These are phyloP conservation scores for Pseudachorutes palmiensis DNA, from an alignment of 1,140 invertebrate genomes.

Conservation along the genomic window DNA sequence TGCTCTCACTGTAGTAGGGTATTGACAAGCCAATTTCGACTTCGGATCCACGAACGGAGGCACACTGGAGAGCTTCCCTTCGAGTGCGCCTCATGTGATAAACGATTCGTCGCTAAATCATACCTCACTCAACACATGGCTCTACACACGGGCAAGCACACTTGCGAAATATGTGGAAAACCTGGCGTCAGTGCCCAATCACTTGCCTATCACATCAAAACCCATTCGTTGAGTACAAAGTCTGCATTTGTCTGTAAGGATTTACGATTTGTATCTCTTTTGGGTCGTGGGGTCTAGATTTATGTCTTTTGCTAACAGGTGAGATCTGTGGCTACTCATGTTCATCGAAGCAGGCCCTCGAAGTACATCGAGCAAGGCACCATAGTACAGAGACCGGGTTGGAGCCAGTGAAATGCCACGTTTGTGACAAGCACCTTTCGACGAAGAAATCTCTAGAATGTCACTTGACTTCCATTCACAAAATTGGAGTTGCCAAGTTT, in stretches of 20 bases:
- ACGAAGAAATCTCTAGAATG: background rate
- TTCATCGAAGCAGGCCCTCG: background rate
- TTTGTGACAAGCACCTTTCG: background rate
- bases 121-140: constrained; percentile 22
- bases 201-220: background rate
- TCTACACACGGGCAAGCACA: constrained; percentile 19
- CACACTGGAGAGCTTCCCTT: constrained; percentile 68
- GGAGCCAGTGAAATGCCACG: background rate
- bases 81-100: constrained; percentile 26
- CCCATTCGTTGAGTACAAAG: too few species aligned
- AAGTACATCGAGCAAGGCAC: background rate
- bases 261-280: too few species aligned
- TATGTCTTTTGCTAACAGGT: background rate
- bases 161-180: constrained; percentile 26
- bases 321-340: background rate
- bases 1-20: background rate
- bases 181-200: background rate
- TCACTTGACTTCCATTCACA: background rate
- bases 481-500: background rate
- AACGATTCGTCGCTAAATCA: constrained; percentile 23
- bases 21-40: background rate
- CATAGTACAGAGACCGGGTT: background rate
- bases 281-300: too few species aligned
- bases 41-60: constrained; percentile 60
- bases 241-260: too few species aligned